Base-by-base conservation (phyloP, 2,113 vertebrate genomes). In the Nematolebias whitei region DNA sequence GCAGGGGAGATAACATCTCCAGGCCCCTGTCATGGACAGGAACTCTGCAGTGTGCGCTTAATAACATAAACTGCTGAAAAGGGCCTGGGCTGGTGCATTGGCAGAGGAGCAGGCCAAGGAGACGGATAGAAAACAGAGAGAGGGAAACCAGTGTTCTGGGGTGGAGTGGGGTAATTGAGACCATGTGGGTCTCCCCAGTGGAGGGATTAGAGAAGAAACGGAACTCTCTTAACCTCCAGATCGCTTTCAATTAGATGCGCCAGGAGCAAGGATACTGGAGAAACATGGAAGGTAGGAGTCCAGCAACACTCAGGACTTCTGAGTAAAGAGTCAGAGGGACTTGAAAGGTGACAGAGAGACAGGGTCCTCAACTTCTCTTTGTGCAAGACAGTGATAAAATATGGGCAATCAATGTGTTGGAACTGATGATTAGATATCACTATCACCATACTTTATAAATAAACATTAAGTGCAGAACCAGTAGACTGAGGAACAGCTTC, bases 191-290 rank as follows among this genome's bases (percentile, higher is more conserved):
- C 92, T 95, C 93, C 94, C 94, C 91, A 94, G 92, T 93, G 94
- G 94, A 96, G 95, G 89, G 92, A 92, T 94, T 93, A 93, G 83
- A 86, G 91, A 93, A 95, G 96, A 95, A 96, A 95, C 96, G 94
- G 96, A 95, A 95, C 95, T 95, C 93, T 93, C 94, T 95, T 93
- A 91, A 85, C 78, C 90, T 89, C 87, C 88, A 97, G 95, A 98
- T 97, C 94, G 93, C 95, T 96, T 98, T 96, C 96, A 98, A 98
- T 98, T 98, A 98, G 97, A 95, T 92, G 96, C 94, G 95, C 96
- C 95, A 94, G 93, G 93, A 96, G 95, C 94, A 83, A 89, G 88
- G 92, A 94, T 93, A 78, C 62, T 44, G 32, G 91, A 91, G 92
- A 92, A 91, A 93, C 93, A 84, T 91, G 88, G 94, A 92, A 91